Evolutionary conservation across 2,888 invertebrate species (phyloP).

Genomic region (Agrochola litura): DNA sequence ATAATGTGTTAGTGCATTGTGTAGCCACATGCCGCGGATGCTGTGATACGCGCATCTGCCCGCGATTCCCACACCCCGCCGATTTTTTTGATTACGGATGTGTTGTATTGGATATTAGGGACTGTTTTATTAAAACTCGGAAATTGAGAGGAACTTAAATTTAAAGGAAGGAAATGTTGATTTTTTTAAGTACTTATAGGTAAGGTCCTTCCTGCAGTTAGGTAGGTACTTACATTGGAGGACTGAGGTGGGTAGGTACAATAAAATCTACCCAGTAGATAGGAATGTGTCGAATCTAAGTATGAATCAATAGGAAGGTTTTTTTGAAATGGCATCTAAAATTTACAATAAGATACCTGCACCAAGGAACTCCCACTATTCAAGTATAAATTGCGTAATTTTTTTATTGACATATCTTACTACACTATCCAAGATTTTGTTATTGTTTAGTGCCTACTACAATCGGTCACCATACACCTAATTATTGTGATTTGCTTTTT

Average conservation of each 20-base stretch:
- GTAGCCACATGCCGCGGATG: slow-evolving; percentile 77
- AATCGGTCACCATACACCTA: too few species aligned
- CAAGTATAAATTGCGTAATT: too few species aligned
- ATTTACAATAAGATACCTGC: too few species aligned
- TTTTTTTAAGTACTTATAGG: not conserved
- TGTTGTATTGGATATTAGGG: slow-evolving; percentile 38
- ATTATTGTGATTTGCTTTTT: too few species aligned
- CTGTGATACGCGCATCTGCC: slow-evolving; percentile 81
- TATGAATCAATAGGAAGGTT: not conserved
- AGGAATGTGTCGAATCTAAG: not conserved
- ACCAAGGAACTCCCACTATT: too few species aligned
- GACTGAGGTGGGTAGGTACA: not conserved
- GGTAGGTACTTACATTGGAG: not conserved
- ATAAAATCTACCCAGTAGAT: not conserved
- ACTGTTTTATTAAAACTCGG: slow-evolving; percentile 50
- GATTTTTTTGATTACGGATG: slow-evolving; percentile 71
- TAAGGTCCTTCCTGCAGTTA: not conserved
- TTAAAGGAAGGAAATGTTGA: slow-evolving; percentile 8
- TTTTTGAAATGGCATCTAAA: too few species aligned
- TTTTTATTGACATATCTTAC: too few species aligned
- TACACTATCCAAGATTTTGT: too few species aligned
- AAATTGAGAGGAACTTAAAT: slow-evolving; percentile 30
- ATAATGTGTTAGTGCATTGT: slow-evolving; percentile 33
- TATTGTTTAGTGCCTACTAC: too few species aligned
- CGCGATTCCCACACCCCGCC: slow-evolving; percentile 82